Percentiles rank a stretch among this genome's conserved stretches.
Conservation (phyloP, 2,113 vertebrate genomes). For the Corythaixoides concolor region DNA sequence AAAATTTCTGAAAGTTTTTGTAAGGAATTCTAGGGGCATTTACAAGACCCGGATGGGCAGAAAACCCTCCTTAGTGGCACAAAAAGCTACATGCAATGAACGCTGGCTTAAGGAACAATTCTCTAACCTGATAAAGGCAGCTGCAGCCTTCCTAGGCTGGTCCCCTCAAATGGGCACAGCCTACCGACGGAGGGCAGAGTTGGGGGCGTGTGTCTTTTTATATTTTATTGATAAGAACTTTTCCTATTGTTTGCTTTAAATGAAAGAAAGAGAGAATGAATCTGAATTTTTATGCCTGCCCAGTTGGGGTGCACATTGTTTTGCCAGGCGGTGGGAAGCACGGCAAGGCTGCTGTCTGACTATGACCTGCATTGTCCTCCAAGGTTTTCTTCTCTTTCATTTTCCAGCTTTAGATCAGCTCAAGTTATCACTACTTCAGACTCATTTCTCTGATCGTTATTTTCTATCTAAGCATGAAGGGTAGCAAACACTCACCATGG, state of each 20-base stretch:
- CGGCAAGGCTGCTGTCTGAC: not conserved
- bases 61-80: not conserved
- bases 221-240: not conserved
- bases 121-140: not conserved
- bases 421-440: not conserved
- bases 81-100: not conserved
- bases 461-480: not conserved
- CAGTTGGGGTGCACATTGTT: rapidly evolving
- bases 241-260: not conserved
- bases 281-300: not conserved
- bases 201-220: not conserved
- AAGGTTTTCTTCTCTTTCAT: not conserved
- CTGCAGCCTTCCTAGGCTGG: not conserved
- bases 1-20: not conserved
- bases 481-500: not conserved
- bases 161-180: not conserved
- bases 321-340: not conserved
- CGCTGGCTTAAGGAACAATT: not conserved
- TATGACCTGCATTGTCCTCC: not conserved
- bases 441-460: not conserved
- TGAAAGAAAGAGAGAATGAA: not conserved
- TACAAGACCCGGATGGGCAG: not conserved
- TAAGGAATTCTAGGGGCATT: not conserved
- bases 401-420: not conserved
- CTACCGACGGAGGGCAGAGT: not conserved